phyloP scores from a whole-genome alignment of 2,113 vertebrate genomes.

The Tympanuchus pallidicinctus region DNA sequence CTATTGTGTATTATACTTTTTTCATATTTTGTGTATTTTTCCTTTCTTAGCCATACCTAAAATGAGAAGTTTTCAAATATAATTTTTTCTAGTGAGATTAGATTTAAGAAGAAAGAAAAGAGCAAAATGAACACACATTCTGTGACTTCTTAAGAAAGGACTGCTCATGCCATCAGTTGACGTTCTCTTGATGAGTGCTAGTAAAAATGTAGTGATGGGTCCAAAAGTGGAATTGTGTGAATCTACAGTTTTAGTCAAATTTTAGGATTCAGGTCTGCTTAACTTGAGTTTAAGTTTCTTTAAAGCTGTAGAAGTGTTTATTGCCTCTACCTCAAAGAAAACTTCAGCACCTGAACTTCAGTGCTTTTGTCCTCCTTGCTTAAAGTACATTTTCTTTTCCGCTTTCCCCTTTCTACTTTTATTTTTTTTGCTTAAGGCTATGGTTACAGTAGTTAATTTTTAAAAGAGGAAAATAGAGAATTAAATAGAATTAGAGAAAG shows the following conservation, averaged over 20 bases:
- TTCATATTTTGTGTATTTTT: background rate
- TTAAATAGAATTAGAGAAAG: constrained; percentile 74
- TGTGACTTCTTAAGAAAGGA: background rate
- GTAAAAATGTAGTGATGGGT: background rate
- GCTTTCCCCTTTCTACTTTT: background rate
- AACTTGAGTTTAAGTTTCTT: background rate
- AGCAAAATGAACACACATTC: background rate
- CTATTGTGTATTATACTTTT: background rate
- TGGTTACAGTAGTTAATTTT: constrained; percentile 68
- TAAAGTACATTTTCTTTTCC: background rate
- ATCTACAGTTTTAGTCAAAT: background rate
- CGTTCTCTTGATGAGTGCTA: background rate
- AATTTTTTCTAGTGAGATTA: background rate
- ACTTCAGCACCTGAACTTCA: background rate
- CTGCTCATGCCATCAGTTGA: background rate
- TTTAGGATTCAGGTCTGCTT: background rate
- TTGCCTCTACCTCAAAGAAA: background rate
- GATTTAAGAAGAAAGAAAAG: background rate
- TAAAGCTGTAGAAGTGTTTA: background rate
- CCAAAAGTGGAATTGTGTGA: background rate
- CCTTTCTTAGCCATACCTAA: background rate
- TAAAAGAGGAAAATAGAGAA: constrained; percentile 63
- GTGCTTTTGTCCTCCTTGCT: background rate
- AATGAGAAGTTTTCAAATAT: background rate
- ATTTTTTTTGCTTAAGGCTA: constrained; percentile 59